Evolutionary conservation across 2,888 invertebrate species (phyloP).

Genomic region (Atethmia centrago): DNA sequence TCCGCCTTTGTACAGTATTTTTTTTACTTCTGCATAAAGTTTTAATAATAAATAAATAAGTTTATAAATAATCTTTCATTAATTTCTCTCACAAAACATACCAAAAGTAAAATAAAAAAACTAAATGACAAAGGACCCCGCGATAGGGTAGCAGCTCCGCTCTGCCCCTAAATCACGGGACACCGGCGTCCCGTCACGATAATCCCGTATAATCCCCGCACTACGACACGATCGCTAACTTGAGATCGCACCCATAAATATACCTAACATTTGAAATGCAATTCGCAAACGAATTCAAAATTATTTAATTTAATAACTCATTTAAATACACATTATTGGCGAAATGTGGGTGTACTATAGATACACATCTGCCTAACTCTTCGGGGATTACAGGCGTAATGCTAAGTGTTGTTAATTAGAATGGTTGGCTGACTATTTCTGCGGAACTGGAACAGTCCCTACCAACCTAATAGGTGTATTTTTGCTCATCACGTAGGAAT

Average conservation of each 20-base stretch:
- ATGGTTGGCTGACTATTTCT: not conserved
- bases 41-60: too few relatives aligned
- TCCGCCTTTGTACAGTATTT: too few relatives aligned
- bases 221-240: conserved; percentile 28
- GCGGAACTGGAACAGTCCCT: not conserved
- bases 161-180: conserved; percentile 56
- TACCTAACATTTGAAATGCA: not conserved
- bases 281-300: not conserved
- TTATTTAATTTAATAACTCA: too few relatives aligned
- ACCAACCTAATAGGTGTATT: not conserved
- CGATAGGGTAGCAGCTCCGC: conserved; percentile 30
- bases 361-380: too few relatives aligned
- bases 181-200: conserved; percentile 43
- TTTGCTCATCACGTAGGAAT: not conserved
- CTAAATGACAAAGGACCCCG: not conserved
- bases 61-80: not conserved
- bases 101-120: conserved; percentile 4
- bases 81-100: not conserved
- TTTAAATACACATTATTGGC: too few relatives aligned
- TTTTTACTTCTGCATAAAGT: too few relatives aligned
- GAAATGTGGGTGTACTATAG: too few relatives aligned
- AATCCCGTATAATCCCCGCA: conserved; percentile 55
- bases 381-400: too few relatives aligned
- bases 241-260: conserved; percentile 5
- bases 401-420: not conserved